Evolutionary conservation across 1,140 invertebrate species (phyloP).

Genomic region (Bilobella aurantiaca): DNA sequence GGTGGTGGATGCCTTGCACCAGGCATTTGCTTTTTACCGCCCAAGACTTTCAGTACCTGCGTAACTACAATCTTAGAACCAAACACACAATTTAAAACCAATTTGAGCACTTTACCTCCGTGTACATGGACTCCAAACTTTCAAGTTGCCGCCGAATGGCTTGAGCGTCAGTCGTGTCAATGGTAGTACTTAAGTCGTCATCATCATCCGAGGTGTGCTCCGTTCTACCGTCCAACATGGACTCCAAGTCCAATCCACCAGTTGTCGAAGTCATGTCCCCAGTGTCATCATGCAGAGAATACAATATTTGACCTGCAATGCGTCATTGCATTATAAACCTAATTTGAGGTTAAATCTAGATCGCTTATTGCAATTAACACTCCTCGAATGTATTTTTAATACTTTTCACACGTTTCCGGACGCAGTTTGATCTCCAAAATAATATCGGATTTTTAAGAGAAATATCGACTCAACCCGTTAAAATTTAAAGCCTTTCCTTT

Average conservation of each 20-base stretch:
- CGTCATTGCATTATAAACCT: too few species aligned
- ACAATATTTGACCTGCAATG: slow-evolving; percentile 31
- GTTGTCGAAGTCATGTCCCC: slow-evolving; percentile 67
- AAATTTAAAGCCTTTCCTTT: too few species aligned
- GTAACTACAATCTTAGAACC: slow-evolving; percentile 12
- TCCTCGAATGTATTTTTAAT: too few species aligned
- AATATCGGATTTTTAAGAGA: too few species aligned
- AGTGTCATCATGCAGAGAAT: slow-evolving; percentile 48
- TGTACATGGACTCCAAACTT: slow-evolving; percentile 80
- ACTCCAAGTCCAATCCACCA: slow-evolving; percentile 66
- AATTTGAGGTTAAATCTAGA: too few species aligned
- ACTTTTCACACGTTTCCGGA: too few species aligned
- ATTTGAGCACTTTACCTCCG: slow-evolving; percentile 47
- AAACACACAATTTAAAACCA: neutral
- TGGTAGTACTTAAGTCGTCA: slow-evolving; percentile 56
- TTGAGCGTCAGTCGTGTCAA: slow-evolving; percentile 50
- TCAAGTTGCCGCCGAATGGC: slow-evolving; percentile 71
- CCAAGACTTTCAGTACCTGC: slow-evolving; percentile 66
- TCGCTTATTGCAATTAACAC: too few species aligned
- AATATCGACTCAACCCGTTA: too few species aligned
- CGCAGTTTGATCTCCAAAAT: too few species aligned
- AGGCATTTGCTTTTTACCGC: slow-evolving; percentile 49
- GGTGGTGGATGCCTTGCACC: slow-evolving; percentile 43
- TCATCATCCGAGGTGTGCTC: slow-evolving; percentile 52
- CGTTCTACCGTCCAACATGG: slow-evolving; percentile 58